Percentiles rank a stretch among this genome's conserved stretches.
These are phyloP conservation scores for Macquaria australasica DNA, from an alignment of 2,113 vertebrate species.

Conservation along the genomic window DNA sequence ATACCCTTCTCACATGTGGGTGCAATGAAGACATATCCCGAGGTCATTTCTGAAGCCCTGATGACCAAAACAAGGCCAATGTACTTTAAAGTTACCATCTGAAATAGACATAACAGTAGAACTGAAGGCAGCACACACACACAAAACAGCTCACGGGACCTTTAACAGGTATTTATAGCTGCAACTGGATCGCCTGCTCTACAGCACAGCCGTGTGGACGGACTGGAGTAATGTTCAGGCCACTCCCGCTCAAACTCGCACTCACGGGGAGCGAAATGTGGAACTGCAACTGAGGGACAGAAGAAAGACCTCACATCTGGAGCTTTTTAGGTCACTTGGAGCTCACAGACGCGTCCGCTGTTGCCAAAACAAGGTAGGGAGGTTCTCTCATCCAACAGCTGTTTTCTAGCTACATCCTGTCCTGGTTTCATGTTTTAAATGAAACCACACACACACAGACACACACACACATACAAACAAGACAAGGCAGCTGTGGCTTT, in stretches of 20 bases:
- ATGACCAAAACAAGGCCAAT: background rate
- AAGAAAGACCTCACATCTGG: background rate
- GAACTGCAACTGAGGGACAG: background rate
- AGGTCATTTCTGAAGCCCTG: background rate
- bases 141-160: constrained; percentile 6
- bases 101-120: background rate
- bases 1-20: background rate
- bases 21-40: background rate
- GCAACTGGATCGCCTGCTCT: constrained; percentile 35
- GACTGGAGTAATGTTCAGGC: background rate
- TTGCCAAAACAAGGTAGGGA: constrained; percentile 53
- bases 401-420: background rate
- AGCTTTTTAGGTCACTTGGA: background rate
- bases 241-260: background rate
- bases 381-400: constrained; percentile 6
- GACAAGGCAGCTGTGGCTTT: constrained; percentile 35
- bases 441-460: background rate
- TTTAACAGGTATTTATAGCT: constrained; percentile 39
- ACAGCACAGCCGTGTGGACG: constrained; percentile 39
- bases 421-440: constrained; percentile 17
- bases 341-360: background rate
- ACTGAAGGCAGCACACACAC: background rate
- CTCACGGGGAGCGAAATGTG: constrained; percentile 28
- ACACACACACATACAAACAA: background rate
- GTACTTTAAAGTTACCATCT: background rate